A percentile compares a stretch with the other conserved stretches of the same genome.
Evolutionary conservation across 92 coral and sea anemone genomes (phyloP).

Genomic region (Paramuricea clavata): DNA sequence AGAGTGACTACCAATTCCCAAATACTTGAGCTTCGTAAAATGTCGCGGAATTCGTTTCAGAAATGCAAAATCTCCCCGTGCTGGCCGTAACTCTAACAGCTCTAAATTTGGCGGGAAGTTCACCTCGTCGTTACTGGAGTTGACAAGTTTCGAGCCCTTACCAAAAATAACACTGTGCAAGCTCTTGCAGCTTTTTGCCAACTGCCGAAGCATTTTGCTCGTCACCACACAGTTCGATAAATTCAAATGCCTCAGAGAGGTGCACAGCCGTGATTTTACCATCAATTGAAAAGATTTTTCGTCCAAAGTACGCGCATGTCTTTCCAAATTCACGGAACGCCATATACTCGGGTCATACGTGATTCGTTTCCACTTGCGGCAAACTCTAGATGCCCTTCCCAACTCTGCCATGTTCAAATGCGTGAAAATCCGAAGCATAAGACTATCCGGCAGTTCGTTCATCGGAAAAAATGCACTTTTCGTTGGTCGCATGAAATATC

Average conservation of each 20-base stretch:
- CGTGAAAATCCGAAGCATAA: slow-evolving; percentile 89
- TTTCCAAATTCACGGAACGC: slow-evolving; percentile 88
- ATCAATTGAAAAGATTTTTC: slow-evolving; percentile 89
- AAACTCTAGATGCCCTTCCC: slow-evolving; percentile 89
- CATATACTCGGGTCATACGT: slow-evolving; percentile 94
- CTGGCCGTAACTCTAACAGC: slow-evolving; percentile 90
- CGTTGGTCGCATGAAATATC: slow-evolving; percentile 11
- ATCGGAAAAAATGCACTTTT: slow-evolving; percentile 11
- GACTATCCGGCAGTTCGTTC: slow-evolving; percentile 82
- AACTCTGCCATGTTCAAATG: slow-evolving; percentile 82
- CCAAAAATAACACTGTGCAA: slow-evolving; percentile 88
- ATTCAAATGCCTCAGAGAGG: slow-evolving; percentile 71
- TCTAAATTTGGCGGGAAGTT: slow-evolving; percentile 93
- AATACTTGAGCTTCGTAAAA: slow-evolving; percentile 87
- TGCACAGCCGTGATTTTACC: slow-evolving; percentile 85
- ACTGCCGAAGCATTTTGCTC: slow-evolving; percentile 82
- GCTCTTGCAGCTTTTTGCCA: slow-evolving; percentile 84
- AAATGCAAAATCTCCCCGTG: slow-evolving; percentile 94
- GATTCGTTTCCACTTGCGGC: slow-evolving; percentile 91
- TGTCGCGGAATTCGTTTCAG: slow-evolving; percentile 89
- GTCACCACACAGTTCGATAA: slow-evolving; percentile 87
- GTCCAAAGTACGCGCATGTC: slow-evolving; percentile 79
- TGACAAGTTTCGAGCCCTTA: slow-evolving; percentile 87
- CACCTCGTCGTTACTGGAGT: slow-evolving; percentile 73
- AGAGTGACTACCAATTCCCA: slow-evolving; percentile 93